Base-by-base conservation (phyloP, 2,797 vertebrate species). In the Mormyrus proboscirostris region DNA sequence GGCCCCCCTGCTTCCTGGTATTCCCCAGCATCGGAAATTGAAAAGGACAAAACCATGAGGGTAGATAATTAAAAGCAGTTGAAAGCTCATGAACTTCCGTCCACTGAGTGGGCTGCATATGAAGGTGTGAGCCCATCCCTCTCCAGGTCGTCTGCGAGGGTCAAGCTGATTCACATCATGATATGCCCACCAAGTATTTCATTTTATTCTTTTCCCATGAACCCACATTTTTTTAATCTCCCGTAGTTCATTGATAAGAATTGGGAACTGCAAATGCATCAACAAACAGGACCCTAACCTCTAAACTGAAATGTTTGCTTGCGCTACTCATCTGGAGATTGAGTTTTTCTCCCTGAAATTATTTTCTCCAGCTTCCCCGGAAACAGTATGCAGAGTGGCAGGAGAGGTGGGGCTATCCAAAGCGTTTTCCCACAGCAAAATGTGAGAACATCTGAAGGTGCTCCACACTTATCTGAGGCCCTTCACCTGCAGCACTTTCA, bases 11-110 rank as follows among this genome's bases (percentile, higher is more conserved):
- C 44, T 38, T n/a, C 4, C 44, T 87, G 55, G 57, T 1, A 41
- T 25, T 47, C 76, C 49, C 65, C 2, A 14, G 47, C 50, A 47
- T 87, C 44, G 33, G 16, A 83, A 88, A 90, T 88, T 59, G 44
- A 51, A 88, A 33, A 38, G 73, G 89, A 83, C 86, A 90, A 83
- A 83, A 79, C 55, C 53, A 19, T 84, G 82, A 83, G 73, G 53
- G 65, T 59, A 49, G 49, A 84, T 90, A 90, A 90, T 90, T 90
- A 83, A 65, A 83, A 89, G 82, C 57, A 25, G 69, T 50, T 62
- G 47, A 73, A 82, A 88, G 83, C 69, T 51, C 86, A 90, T 90
- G 83, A 88, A 65, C 69, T 19, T 87, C 44, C 22, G 44, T 87
- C 38, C 85, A 89, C 25, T 59, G 51, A 73, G 29, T 4, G 10